Base-by-base conservation (phyloP, 2,113 vertebrate species). In the Tapirus terrestris region DNA sequence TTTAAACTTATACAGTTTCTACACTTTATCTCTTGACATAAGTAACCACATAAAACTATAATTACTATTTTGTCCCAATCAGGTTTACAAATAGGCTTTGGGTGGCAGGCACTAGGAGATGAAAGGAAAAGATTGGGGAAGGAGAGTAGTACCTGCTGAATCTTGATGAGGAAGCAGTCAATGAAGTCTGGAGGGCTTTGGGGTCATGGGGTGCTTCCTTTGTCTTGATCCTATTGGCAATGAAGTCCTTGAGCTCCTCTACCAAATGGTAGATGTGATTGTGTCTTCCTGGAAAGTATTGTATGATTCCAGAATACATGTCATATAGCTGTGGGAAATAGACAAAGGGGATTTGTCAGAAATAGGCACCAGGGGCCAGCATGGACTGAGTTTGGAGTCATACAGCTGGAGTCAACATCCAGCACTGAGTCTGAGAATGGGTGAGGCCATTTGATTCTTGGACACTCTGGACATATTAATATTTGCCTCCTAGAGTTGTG, bases 141-240 rank as follows among this genome's bases (percentile, higher is more conserved):
- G 20, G 18, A 5, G 45, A 39, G 13, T 3, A 43, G 27, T 77
- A 99, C 99, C 99, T 99, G 98, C 21, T 98, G 67, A 14, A 98
- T 98, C 97, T 98, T 98, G 63, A 98, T 96, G 79, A 99, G 99
- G 97, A 99, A 99, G 94, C 99, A 99, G 97, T 99, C 99, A 0
- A 99, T 99, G 89, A 98, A 99, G 89, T 99, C 99, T 68, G 98
- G 97, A 0, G 99, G 99, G 36, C 96, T 92, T 60, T 93, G 3
- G 97, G 96, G 48, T 99, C 98, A 33, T 99, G 82, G 0, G 98
- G 98, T 1, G 98, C 98, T 93, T 98, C 96, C 29, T 99, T 99
- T 79, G 98, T 89, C 45, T 98, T 97, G 73, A 99, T 97, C 82
- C 98, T 99, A 27, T 27, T 86, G 0, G 89, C 85, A 12, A 98